Base-by-base conservation (phyloP, 2,888 invertebrate species). In the Incurvaria masculella region DNA sequence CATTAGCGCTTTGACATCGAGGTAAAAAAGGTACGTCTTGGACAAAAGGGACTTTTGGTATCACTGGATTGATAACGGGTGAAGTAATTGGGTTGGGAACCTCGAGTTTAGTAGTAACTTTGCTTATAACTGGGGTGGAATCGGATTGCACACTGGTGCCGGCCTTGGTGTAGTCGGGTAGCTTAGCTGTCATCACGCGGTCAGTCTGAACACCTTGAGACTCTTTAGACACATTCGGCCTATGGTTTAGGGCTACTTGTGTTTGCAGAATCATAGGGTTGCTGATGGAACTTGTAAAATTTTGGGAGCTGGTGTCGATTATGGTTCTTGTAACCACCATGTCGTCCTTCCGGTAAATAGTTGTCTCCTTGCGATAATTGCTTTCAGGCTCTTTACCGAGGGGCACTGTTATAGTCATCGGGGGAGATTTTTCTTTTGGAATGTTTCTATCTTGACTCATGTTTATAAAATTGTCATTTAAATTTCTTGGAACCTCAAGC, bases 81-180 rank as follows among this genome's bases (percentile, higher is more conserved):
- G 79, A 79, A 1, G 78, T 70, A 49, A 78, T 79, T 0, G 79
- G 78, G 57, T 75, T 72, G 20, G 79, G 78, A 23, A 78, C 74
- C 65, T 78, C 78, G 48, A 79, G 53, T 57, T 79, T 79, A 0
- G 74, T 72, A 1, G 68, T 63, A 45, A 57, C 62, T 58, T 72
- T 74, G 51, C 71, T 72, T 17, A 73, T 66, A 2, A 70, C 67
- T 19, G 73, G 69, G 1, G 66, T 55, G n/a, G 26, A 8, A 26
- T 54, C 52, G 14, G 33, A 33, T 11, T 33, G 33, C 11, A 33
- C 33, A 33, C 33, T 14, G 41, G 51, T 45, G 38, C 46, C 44
- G 44, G 49, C 50, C 45, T 41, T 41, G 0, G 63, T 51, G 5
- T 18, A 38, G 17, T 75, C 75, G 0, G 66, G 53, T 52, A 66